These are phyloP conservation scores for Athene noctua DNA, from an alignment of 2,113 vertebrate species.

Conservation along the genomic window DNA sequence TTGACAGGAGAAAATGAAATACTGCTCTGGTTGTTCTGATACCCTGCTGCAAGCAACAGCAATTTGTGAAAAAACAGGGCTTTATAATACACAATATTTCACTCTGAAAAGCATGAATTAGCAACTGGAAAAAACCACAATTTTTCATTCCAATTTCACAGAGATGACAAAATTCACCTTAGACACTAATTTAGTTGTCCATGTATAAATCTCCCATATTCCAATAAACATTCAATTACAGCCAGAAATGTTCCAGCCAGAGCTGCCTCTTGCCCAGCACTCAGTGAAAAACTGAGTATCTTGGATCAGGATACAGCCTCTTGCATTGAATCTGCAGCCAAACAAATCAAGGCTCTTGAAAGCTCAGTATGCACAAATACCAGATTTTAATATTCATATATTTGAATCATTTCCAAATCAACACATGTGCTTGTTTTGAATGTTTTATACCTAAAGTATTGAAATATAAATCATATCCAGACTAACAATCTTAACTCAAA, in stretches of 20 bases:
- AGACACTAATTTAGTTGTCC: conserved; percentile 28
- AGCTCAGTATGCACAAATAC: background rate
- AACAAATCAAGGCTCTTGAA: conserved; percentile 32
- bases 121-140: background rate
- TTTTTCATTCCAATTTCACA: conserved; percentile 14
- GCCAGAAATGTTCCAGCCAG: conserved; percentile 12
- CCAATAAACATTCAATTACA: conserved; percentile 15
- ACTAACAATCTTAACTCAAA: background rate
- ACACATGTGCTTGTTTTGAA: conserved; percentile 3
- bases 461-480: background rate
- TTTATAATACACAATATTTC: background rate
- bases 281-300: background rate
- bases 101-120: conserved; percentile 15
- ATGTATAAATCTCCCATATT: background rate
- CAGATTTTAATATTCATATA: conserved; percentile 38
- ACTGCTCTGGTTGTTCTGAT: background rate
- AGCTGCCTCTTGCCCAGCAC: conserved; percentile 23
- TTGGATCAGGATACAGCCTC: background rate
- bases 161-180: conserved; percentile 42
- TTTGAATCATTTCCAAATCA: conserved; percentile 14
- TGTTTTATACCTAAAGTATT: background rate
- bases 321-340: background rate
- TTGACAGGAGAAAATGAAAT: conserved; percentile 24
- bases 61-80: background rate
- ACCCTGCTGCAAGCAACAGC: background rate